Evolutionary conservation across 2,797 vertebrate species (phyloP), one percentile per base, ranked within the genome.

Genomic region (Coilia nasus): DNA sequence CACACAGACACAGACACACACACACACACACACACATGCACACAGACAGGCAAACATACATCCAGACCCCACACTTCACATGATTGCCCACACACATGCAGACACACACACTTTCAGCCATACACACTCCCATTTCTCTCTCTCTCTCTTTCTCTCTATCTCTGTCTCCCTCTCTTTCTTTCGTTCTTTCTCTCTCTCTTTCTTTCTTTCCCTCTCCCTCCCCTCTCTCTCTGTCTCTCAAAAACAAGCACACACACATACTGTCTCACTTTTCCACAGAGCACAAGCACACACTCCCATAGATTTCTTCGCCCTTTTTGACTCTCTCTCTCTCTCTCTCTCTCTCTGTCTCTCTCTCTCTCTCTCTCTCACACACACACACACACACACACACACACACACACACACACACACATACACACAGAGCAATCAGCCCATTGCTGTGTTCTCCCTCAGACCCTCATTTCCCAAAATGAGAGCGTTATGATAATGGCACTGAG

Each of bases 401-500:
- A 59, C 17, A 59, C 19, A 59, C 57, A 59, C 57, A 59, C 57
- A 59, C 57, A 59, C 57, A 19, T 41, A 59, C 57, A 59, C 17
- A 59, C 57, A 59, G 17, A 59, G 9, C 71, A 78, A 78, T 78
- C 71, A 78, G 31, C 17, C 31, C 35, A 41, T 6, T 21, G 71
- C 71, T 78, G 71, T 41, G 35, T 44, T 78, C 71, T 78, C 71
- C 71, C 35, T 21, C 71, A 44, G 31, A 17, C 31, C 6, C 17
- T 21, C 35, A 78, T 78, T 21, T 21, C 7, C 17, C 35, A 78
- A 35, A 78, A 19, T 78, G 31, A 78, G 31, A 54, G 50, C 50
- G 35, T 78, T 78, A 44, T 44, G 71, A 78, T 78, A 78, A 78
- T 78, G 71, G 31, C 15, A 14, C 71, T 44, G 17, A 19, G 71